Percentiles rank a stretch among this genome's conserved stretches.
phyloP scores from a whole-genome alignment of 2,888 invertebrate genomes.

The Xanthorhoe spadicearia region DNA sequence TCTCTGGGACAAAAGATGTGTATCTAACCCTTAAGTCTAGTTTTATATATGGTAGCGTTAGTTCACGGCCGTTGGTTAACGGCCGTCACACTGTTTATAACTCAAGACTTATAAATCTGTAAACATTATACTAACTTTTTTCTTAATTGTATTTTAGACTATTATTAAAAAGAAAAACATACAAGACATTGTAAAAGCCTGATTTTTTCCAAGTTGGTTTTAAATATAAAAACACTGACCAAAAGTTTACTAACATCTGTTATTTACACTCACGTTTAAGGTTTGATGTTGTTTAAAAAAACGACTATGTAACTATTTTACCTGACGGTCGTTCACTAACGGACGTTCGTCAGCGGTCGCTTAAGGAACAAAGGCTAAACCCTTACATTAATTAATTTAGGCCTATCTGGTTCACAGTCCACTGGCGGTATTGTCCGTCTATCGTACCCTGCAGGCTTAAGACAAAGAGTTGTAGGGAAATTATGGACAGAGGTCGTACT shows the following conservation, averaged over 20 bases:
- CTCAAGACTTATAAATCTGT: neutral
- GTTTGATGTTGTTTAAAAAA: too few species aligned
- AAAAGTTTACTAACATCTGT: too few species aligned
- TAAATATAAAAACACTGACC: too few species aligned
- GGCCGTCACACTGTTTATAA: neutral
- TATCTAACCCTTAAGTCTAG: slow-evolving; percentile 41
- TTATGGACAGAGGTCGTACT: slow-evolving; percentile 16
- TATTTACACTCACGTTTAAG: too few species aligned
- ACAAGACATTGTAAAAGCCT: too few species aligned
- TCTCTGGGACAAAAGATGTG: slow-evolving; percentile 45
- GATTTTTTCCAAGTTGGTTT: too few species aligned
- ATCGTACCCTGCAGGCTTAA: slow-evolving; percentile 48
- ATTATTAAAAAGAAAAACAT: too few species aligned
- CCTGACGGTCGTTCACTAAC: neutral
- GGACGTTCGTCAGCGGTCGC: neutral
- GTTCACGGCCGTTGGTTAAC: neutral
- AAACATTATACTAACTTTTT: too few species aligned
- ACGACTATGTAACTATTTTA: neutral
- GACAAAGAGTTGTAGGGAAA: slow-evolving; percentile 36
- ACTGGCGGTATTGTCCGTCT: slow-evolving; percentile 56
- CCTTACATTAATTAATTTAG: slow-evolving; percentile 62
- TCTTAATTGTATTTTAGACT: too few species aligned
- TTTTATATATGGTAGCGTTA: neutral
- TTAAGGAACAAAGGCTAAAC: neutral
- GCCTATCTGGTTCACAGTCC: slow-evolving; percentile 64